Evolutionary conservation across 2,888 invertebrate species (phyloP).

Genomic region (Nomada hirtipes): DNA sequence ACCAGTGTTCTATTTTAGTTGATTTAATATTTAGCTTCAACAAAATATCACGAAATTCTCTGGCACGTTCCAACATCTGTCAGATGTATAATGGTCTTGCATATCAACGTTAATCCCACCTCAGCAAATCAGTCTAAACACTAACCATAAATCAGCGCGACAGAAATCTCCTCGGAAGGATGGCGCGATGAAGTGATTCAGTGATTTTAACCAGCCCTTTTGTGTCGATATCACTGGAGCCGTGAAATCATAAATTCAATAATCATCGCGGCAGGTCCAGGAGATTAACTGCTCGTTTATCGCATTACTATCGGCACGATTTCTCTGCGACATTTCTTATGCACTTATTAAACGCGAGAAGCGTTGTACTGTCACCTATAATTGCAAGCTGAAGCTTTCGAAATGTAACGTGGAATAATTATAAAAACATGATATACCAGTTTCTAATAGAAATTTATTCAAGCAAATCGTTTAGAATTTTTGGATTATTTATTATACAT

Average conservation of each 20-base stretch:
- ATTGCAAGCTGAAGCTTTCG: no score
- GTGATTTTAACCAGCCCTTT: slow-evolving; percentile 26
- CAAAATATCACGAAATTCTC: neutral
- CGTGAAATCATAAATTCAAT: slow-evolving; percentile 25
- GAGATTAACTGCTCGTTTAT: slow-evolving; percentile 37
- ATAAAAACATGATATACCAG: no score
- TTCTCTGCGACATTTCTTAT: no score
- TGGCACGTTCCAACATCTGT: neutral
- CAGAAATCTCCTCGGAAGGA: neutral
- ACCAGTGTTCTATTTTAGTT: neutral
- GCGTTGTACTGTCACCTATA: no score
- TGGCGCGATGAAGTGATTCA: slow-evolving; percentile 11
- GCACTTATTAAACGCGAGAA: neutral
- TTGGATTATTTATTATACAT: no score
- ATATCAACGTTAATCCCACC: neutral
- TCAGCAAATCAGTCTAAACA: slow-evolving; percentile 11
- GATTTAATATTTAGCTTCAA: neutral
- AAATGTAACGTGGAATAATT: no score
- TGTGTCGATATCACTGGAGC: slow-evolving; percentile 8
- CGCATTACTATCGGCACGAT: slow-evolving; percentile 8
- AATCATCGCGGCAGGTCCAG: slow-evolving; percentile 5
- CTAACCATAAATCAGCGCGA: slow-evolving; percentile 19
- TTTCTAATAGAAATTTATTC: no score
- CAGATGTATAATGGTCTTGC: neutral
- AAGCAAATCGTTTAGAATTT: no score